phyloP scores from a whole-genome alignment of 2,797 vertebrate genomes.

The Synaphobranchus kaupii region DNA sequence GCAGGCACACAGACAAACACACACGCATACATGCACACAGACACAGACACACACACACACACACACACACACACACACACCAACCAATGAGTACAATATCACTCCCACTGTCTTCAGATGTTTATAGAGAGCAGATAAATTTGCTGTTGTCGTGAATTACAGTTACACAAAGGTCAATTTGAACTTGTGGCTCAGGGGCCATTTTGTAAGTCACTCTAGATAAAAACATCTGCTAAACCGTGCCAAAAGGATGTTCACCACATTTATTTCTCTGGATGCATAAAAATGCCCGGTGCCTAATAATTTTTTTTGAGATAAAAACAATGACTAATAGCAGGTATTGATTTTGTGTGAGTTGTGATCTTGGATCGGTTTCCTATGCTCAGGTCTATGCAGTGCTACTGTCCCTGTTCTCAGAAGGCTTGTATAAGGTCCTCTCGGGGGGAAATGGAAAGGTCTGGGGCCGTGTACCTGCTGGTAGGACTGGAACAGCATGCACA shows the following conservation, averaged over 20 bases:
- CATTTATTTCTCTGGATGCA: too few relatives aligned
- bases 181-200: background rate
- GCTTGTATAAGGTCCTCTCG: too few relatives aligned
- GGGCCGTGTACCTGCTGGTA: conserved; percentile 79
- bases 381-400: background rate
- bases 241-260: too few relatives aligned
- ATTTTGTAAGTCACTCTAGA: background rate
- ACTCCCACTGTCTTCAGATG: background rate
- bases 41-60: background rate
- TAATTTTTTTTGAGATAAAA: too few relatives aligned
- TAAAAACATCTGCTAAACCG: too few relatives aligned
- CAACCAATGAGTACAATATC: background rate
- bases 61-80: background rate
- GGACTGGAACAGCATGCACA: conserved; percentile 90
- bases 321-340: too few relatives aligned
- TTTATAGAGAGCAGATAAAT: background rate
- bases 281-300: too few relatives aligned
- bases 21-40: background rate
- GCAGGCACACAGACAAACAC: background rate
- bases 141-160: background rate
- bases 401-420: background rate
- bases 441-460: background rate
- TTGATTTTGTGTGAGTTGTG: background rate
- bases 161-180: background rate
- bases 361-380: background rate